These are phyloP conservation scores for Papilio gigon DNA, from an alignment of 2,888 invertebrate species.

Conservation along the genomic window DNA sequence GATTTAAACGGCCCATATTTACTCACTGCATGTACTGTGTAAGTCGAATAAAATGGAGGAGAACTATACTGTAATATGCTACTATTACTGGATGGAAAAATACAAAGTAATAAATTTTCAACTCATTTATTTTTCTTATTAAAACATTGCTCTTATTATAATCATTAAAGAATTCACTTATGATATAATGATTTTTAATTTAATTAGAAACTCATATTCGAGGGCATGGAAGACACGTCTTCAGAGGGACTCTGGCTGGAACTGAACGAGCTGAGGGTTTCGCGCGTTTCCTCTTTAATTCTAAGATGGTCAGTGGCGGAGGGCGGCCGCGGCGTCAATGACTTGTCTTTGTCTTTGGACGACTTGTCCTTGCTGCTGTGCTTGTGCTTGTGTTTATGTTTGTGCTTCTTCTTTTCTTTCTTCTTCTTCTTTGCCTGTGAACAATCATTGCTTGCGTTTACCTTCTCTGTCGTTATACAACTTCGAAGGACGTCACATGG, in stretches of 20 bases:
- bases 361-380: conserved; percentile 83
- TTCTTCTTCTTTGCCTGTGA: conserved; percentile 86
- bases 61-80: no score
- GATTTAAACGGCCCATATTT: no score
- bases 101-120: background rate
- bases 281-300: conserved; percentile 88
- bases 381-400: conserved; percentile 95
- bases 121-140: background rate
- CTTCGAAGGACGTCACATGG: no score
- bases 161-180: background rate
- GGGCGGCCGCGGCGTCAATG: conserved; percentile 60
- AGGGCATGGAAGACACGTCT: conserved; percentile 72
- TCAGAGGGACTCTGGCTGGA: conserved; percentile 88
- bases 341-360: conserved; percentile 69
- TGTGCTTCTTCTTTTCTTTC: conserved; percentile 91
- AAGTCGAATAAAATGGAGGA: background rate
- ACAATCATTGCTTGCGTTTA: background rate
- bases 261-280: conserved; percentile 88
- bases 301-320: conserved; percentile 79
- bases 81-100: background rate
- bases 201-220: conserved; percentile 71
- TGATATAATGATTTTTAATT: conserved; percentile 21
- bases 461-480: background rate
- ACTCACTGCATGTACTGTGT: no score
- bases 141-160: background rate